Conservation (phyloP, 2,797 vertebrate genomes). For the Esox masquinongy region DNA sequence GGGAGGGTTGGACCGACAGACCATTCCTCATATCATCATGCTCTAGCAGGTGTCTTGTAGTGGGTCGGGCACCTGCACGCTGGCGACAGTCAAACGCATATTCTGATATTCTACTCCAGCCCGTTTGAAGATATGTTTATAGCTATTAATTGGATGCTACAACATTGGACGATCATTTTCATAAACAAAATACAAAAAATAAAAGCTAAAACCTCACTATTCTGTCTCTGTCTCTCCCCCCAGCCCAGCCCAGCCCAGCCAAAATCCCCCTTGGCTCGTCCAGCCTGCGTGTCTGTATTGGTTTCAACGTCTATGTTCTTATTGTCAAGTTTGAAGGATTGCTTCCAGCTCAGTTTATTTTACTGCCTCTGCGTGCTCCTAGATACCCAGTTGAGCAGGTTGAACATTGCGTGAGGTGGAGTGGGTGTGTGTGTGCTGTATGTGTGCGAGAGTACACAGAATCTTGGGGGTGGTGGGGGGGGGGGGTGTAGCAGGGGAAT, state of each 20-base stretch:
- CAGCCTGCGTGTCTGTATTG: constrained; percentile 60
- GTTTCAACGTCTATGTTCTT: constrained; percentile 68
- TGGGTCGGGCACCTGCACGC: no score
- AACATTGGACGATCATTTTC: no score
- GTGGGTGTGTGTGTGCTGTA: constrained; percentile 34
- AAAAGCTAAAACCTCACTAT: constrained; percentile 12
- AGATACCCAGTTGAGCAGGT: constrained; percentile 77
- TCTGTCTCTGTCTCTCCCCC: background rate
- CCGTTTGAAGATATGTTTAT: no score
- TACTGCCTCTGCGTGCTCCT: constrained; percentile 65
- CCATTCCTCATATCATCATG: no score
- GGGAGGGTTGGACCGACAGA: no score
- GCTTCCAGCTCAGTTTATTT: constrained; percentile 81
- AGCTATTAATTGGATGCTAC: no score
- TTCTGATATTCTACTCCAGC: no score
- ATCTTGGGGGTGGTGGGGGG: background rate
- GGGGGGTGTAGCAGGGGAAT: constrained; percentile 17
- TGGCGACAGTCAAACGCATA: no score
- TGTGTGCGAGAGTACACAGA: constrained; percentile 22
- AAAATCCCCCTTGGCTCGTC: constrained; percentile 73
- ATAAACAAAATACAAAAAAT: no score
- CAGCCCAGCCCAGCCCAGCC: constrained; percentile 45
- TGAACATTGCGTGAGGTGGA: constrained; percentile 67
- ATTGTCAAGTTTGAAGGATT: constrained; percentile 69
- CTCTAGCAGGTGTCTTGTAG: no score